Base-by-base conservation (phyloP, 2,797 vertebrate genomes). In the Acrossocheilus wenchowensis region DNA sequence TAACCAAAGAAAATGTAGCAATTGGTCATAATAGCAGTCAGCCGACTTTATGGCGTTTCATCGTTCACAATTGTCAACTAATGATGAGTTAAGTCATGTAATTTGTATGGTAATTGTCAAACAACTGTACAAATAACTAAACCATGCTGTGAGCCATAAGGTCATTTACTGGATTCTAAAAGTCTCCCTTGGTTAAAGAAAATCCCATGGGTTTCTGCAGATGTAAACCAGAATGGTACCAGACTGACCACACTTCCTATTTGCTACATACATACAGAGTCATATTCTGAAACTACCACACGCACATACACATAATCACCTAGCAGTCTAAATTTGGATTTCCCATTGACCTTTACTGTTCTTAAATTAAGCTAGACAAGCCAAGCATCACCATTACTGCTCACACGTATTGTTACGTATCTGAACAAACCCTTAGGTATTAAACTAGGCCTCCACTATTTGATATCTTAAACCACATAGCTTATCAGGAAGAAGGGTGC, bases 171-270 rank as follows among this genome's bases (percentile, higher is more conserved):
- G 62, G 48, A 84, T 34, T 52, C 82, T 73, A 72, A 66, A 66
- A 82, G 17, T 45, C 52, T 73, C n/a, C 52, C 39, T 21, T 14
- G 36, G 39, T 73, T 73, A 12, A 43, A 60, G n/a, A 74, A 73
- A 73, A 26, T 1, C 36, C 15, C 36, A 8, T 11, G 17, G 11
- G 17, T 11, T 30, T 69, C 36, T 71, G 17, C 8, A n/a, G 11
- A 78, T 79, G 23, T 69, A 60, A 79, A 71, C 50, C 50, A 4
- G 50, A 85, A 50, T 3, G 48, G 19, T 57, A 54, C 60, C 17
- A 78, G 79, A 69, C n/a, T 57, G 64, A 85, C 75, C 74, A 69
- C 36, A 79, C 83, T 79, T 85, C 83, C 83, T 78, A 26, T 71
- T 85, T 71, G 75, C 64, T 54, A 57, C 11, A 57, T 21, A 9